Evolutionary conservation across 2,113 vertebrate species (phyloP), one percentile per base, ranked within the genome.

Genomic region (Chauna torquata): DNA sequence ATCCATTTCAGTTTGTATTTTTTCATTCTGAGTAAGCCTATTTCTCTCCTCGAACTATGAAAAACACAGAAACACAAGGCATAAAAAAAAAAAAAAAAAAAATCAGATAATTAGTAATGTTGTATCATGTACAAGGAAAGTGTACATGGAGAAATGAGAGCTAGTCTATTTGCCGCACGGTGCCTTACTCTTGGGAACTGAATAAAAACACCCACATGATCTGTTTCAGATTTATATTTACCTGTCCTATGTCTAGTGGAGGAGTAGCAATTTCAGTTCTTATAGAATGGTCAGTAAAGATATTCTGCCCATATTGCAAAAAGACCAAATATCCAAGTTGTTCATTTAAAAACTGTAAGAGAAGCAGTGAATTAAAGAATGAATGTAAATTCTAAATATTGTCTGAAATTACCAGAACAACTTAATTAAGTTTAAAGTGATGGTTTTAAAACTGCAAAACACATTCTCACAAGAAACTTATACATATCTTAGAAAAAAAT

Each of bases 101-200:
- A n/a, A n/a, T n/a, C n/a, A 30, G 13, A 4, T 59, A 88, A 79
- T 0, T 1, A 1, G 61, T 32, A n/a, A 59, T 6, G 24, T 72
- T 94, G 3, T 6, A 44, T 19, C 28, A 62, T 40, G 32, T n/a
- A n/a, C n/a, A n/a, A n/a, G n/a, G 68, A 75, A 81, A 23, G 3
- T 18, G 8, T 28, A 70, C 20, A 32, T 4, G 16, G 30, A 91
- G 14, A 70, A 89, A 84, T 32, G 20, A 17, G 30, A 86, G 36
- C 11, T 71, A 40, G 27, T 83, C 8, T 57, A 45, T 2, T 8
- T 69, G 34, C 4, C 62, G 5, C 10, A 17, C 30, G 58, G 50
- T n/a, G 32, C 5, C 22, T 91, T 91, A 42, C 7, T 34, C 4
- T 71, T 76, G 16, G 18, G 4, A 22, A 1, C 11, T 89, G 40